Evolutionary conservation across 92 coral and sea anemone species (phyloP), one percentile per base, ranked within the genome.

Genomic region (Paragorgia papillata): DNA sequence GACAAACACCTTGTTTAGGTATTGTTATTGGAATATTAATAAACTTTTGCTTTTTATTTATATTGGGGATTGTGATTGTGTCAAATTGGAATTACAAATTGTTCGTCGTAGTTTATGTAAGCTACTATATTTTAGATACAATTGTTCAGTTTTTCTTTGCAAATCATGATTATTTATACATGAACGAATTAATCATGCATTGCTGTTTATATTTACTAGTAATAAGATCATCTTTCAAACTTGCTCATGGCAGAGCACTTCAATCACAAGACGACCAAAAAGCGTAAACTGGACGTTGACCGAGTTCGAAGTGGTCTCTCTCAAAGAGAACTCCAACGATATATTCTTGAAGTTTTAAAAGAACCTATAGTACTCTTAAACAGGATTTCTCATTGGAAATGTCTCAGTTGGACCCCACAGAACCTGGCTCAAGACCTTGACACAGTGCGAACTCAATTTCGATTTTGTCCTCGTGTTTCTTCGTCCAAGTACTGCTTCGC

Each of bases 361-460:
- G 86, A 85, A 34, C 97, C 97, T 19, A 69, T 77, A 31, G 84
- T 87, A 39, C 83, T 92, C 59, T 60, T 82, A 43, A 84, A 85
- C 37, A 87, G 88, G 39, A 86, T 84, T 20, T 70, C 76, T 26
- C 44, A 83, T 9, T 92, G 97, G 96, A 66, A 74, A 50, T 90
- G 96, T 44, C 75, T 84, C 17, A 44, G 28, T 13, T 92, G 97
- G 97, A 87, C 85, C 19, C 97, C 97, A 21, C 85, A 83, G 81
- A 87, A 58, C 75, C 82, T 92, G 56, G 86, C 89, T 30, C 48
- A 61, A 18, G 75, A 90, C 78, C 89, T 90, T 32, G 88, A 85
- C 19, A 75, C 71, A 51, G 84, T 76, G 37, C 82, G 84, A 43
- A 92, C 96, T 33, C 82, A 85, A 19, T 92, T 92, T 81, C 88